Evolutionary conservation across 1,140 invertebrate genomes (phyloP).

Genomic region (Cephus cinctus): DNA sequence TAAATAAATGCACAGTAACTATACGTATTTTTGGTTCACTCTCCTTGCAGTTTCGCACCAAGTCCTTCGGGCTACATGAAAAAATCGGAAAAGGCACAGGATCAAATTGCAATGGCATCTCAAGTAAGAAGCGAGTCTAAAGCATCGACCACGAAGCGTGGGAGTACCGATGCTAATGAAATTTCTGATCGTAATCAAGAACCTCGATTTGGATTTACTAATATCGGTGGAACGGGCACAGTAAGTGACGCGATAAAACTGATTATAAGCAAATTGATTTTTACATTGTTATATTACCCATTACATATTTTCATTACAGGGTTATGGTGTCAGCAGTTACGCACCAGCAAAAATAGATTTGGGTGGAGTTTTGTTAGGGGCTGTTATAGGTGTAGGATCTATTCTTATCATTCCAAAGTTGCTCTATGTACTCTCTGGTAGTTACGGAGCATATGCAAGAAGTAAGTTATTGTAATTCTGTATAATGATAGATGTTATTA

Average conservation of each 20-base stretch:
- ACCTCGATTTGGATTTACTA: conserved; percentile 49
- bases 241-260: conserved; percentile 21
- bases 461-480: conserved; percentile 60
- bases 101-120: conserved; percentile 44
- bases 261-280: conserved; percentile 4
- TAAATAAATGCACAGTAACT: neutral
- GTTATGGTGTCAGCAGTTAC: conserved; percentile 60
- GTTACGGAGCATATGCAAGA: conserved; percentile 68
- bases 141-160: conserved; percentile 17
- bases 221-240: conserved; percentile 35
- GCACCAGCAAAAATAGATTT: conserved; percentile 77
- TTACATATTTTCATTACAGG: conserved; percentile 30
- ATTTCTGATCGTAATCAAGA: conserved; percentile 43
- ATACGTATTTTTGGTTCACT: neutral
- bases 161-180: conserved; percentile 25
- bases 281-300: neutral
- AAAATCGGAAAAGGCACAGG: conserved; percentile 37
- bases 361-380: conserved; percentile 76
- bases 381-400: conserved; percentile 75
- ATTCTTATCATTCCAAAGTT: conserved; percentile 77
- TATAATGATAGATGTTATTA: conserved; percentile 7
- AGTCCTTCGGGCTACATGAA: conserved; percentile 46
- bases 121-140: conserved; percentile 17
- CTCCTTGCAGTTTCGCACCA: conserved; percentile 42
- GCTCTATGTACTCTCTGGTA: conserved; percentile 67